Base-by-base conservation (phyloP, 1,140 invertebrate genomes). In the Pseudomyrmex concolor region DNA sequence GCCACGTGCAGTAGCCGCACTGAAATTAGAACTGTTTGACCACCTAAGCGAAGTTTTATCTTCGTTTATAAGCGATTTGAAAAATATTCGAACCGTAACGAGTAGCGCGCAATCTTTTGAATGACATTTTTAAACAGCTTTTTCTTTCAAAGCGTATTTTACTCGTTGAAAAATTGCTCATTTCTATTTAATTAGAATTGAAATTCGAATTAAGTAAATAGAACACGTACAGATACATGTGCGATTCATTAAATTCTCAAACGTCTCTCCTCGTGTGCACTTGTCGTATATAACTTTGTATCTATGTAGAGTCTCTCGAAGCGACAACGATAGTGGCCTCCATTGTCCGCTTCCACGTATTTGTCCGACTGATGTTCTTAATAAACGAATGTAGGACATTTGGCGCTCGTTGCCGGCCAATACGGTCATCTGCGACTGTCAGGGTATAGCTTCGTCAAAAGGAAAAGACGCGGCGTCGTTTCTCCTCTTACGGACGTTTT, bases 351-450 rank as follows among this genome's bases (percentile, higher is more conserved):
- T 12, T 45, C 48, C n/a, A n/a, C 59, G 15, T 48, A 54, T 68
- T 64, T 57, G 34, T 9, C 13, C 43, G 60, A 57, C 34, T 25
- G 34, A 34, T 34, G 51, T 70, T 25, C 54, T 70, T 80, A 80
- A 80, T 80, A 80, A 80, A 60, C 64, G 43, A 78, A 80, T 59
- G 66, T 80, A 54, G 66, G 66, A n/a, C 74, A 68, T 70, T 78
- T 78, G 74, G 63, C 74, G 34, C 34, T 7, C 12, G 74, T 78
- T 43, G 25, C 68, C 51, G 74, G 51, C 51, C 66, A 70, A 80
- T 54, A 15, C 15, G 13, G 15, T 8, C 51, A 12, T 17, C 22
- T 15, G 43, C 63, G 51, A 68, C 15, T 50, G 54, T 59, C 15
- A 17, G 50, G 9, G 13, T 34, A 34, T 5, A 67, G 45, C 3